Evolutionary conservation across 2,113 vertebrate genomes (phyloP).

Genomic region (Calypte anna): DNA sequence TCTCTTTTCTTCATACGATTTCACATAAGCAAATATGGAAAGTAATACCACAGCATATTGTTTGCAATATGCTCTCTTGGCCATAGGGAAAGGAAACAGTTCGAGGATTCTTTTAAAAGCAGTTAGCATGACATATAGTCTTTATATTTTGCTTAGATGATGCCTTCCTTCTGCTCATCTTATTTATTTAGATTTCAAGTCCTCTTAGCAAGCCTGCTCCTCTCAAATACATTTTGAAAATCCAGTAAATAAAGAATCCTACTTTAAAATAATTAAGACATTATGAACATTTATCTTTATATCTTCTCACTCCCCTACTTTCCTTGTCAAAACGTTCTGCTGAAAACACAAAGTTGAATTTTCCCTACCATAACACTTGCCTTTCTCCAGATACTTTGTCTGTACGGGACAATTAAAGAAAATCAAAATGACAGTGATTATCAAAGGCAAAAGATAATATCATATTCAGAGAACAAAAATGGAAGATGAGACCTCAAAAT

Average conservation of each 20-base stretch:
- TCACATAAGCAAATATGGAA: slow-evolving; percentile 58
- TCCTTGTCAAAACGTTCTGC: not conserved
- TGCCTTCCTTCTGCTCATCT: slow-evolving; percentile 56
- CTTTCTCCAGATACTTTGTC: slow-evolving; percentile 11
- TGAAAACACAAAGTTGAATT: not conserved
- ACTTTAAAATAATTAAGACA: slow-evolving; percentile 26
- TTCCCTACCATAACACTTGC: not conserved
- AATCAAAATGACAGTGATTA: slow-evolving; percentile 28
- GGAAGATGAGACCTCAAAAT: slow-evolving; percentile 43
- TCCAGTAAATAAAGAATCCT: not conserved
- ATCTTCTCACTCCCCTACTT: not conserved
- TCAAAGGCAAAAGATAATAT: slow-evolving; percentile 51
- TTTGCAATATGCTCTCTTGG: slow-evolving; percentile 65
- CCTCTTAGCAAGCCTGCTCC: not conserved
- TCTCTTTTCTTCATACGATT: slow-evolving; percentile 1
- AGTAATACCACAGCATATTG: slow-evolving; percentile 48
- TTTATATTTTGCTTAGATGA: slow-evolving; percentile 55
- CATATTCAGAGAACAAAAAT: slow-evolving; percentile 40
- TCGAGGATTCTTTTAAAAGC: slow-evolving; percentile 56
- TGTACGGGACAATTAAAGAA: slow-evolving; percentile 44
- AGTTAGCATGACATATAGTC: slow-evolving; percentile 43
- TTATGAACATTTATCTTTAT: not conserved
- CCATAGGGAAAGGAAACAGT: slow-evolving; percentile 55
- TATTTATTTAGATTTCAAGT: slow-evolving; percentile 50
- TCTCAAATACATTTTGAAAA: slow-evolving; percentile 25